A percentile compares a stretch with the other conserved stretches of the same genome.
phyloP scores from a whole-genome alignment of 2,888 invertebrate genomes.

The Pachliopta kotzebuea region DNA sequence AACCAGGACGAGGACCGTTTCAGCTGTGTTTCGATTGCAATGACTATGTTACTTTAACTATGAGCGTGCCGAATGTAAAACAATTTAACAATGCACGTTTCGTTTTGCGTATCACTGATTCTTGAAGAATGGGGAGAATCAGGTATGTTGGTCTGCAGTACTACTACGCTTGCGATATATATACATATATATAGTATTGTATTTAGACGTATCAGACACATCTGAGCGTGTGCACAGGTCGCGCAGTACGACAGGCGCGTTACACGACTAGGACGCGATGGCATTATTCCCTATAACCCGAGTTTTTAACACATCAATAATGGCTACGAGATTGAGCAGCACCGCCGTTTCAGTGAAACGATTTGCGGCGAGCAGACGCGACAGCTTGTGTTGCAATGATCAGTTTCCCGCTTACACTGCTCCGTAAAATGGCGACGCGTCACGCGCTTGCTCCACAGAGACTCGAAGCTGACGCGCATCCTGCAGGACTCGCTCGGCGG shows the following conservation, averaged over 20 bases:
- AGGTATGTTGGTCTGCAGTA: conserved; percentile 28
- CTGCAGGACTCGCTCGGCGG: conserved; percentile 99
- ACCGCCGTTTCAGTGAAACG: background rate
- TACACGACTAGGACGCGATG: background rate
- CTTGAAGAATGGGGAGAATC: conserved; percentile 27
- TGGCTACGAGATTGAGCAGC: background rate
- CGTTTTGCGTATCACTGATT: conserved; percentile 28
- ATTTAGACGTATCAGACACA: conserved; percentile 2
- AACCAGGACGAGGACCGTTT: too few relatives aligned
- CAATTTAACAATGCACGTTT: conserved; percentile 29
- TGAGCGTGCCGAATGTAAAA: conserved; percentile 13
- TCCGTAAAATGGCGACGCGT: conserved; percentile 6
- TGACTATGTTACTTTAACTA: conserved; percentile 5
- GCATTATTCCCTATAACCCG: background rate
- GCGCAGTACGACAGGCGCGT: background rate
- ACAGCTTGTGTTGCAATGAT: conserved; percentile 17
- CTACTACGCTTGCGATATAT: conserved; percentile 26
- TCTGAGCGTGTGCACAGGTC: background rate
- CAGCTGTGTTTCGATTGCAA: too few relatives aligned
- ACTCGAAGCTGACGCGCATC: conserved; percentile 97
- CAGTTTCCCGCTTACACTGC: conserved; percentile 11
- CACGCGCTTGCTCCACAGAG: conserved; percentile 72
- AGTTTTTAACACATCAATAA: background rate
- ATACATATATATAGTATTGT: background rate
- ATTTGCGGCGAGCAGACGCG: conserved; percentile 1